phyloP scores from a whole-genome alignment of 1,140 invertebrate genomes.

The Brachionus manjavacas region DNA sequence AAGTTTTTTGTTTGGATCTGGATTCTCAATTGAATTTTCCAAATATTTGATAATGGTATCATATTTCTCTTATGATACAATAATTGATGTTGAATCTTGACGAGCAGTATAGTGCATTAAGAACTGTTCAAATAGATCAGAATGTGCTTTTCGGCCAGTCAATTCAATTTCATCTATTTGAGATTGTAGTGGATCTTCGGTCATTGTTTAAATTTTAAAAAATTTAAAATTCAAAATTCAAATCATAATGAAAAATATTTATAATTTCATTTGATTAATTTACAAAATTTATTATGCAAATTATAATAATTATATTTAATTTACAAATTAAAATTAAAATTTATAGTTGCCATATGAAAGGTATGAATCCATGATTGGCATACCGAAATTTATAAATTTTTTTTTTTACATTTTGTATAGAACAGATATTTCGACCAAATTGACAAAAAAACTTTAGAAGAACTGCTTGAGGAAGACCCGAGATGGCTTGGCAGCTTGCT shows the following conservation, averaged over 20 bases:
- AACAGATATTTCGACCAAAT: no score
- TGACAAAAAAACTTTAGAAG: no score
- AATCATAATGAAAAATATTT: no score
- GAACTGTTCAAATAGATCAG: background rate
- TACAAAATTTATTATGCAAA: background rate
- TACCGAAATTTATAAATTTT: constrained; percentile 4
- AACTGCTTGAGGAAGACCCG: no score
- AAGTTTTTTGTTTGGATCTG: constrained; percentile 13
- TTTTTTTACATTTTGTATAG: constrained; percentile 4
- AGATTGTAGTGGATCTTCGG: constrained; percentile 8
- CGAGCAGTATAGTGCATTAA: background rate
- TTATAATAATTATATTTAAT: background rate
- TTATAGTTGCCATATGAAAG: no score
- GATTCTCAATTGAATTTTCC: constrained; percentile 6
- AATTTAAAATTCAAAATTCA: background rate
- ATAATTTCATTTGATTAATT: no score
- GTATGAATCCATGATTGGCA: background rate
- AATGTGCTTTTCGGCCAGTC: constrained; percentile 1
- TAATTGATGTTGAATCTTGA: constrained; percentile 18
- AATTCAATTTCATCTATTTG: constrained; percentile 12
- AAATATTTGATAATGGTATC: background rate
- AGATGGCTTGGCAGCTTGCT: no score
- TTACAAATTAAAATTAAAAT: background rate
- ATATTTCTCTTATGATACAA: constrained; percentile 10
- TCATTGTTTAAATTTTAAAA: constrained; percentile 11